phyloP scores from a whole-genome alignment of 2,888 invertebrate species.

The Nomada flava region DNA sequence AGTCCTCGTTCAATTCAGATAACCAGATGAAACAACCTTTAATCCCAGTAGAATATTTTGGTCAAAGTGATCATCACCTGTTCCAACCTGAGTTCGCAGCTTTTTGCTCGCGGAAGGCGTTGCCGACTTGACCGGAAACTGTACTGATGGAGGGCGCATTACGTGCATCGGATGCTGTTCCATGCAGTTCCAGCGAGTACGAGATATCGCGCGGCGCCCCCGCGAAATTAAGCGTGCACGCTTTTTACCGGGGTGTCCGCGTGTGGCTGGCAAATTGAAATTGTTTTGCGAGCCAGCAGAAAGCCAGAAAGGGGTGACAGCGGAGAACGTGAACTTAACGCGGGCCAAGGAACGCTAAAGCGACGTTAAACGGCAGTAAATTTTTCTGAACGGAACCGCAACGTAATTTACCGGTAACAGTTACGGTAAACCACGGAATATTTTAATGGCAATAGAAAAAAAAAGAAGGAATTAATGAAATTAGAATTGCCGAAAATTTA shows the following conservation, averaged over 20 bases:
- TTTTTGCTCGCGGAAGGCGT: conserved; percentile 53
- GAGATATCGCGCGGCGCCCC: conserved; percentile 47
- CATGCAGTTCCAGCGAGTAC: conserved; percentile 32
- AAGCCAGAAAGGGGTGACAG: not conserved
- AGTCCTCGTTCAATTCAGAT: not conserved
- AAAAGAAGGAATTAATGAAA: conserved; percentile 33
- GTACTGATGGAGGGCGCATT: conserved; percentile 61
- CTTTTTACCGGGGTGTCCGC: conserved; percentile 29
- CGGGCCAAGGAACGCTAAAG: not conserved
- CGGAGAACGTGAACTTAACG: not conserved
- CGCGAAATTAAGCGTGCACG: conserved; percentile 52
- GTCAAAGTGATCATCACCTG: conserved; percentile 64
- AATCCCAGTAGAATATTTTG: conserved; percentile 22
- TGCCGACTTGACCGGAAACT: conserved; percentile 51
- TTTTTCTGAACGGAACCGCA: conserved; percentile 26
- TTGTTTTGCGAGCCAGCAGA: conserved; percentile 29
- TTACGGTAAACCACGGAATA: conserved; percentile 45
- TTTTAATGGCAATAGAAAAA: conserved; percentile 45
- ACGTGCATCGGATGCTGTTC: conserved; percentile 53
- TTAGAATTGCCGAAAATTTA: conserved; percentile 54
- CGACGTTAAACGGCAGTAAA: conserved; percentile 30
- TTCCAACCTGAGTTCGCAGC: conserved; percentile 41
- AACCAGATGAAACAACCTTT: not conserved
- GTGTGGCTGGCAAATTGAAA: conserved; percentile 37
- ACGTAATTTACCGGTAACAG: conserved; percentile 19